A percentile compares a stretch with the other conserved stretches of the same genome.
Evolutionary conservation across 53 echinoderm and acorn worm species (phyloP).

Genomic region (Echinometra lucunter): DNA sequence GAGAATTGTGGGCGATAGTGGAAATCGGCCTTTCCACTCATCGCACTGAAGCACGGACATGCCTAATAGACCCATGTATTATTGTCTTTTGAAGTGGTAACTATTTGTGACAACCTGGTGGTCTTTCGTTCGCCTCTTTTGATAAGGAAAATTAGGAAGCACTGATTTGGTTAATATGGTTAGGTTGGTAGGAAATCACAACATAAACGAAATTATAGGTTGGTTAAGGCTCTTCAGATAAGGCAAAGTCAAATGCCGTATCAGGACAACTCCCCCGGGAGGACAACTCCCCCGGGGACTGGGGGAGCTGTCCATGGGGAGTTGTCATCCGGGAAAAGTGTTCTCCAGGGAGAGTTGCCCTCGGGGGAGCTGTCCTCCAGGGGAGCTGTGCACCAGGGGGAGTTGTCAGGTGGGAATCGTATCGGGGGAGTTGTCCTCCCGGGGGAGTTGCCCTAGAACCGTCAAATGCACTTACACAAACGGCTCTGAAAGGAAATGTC

Average conservation of each 20-base stretch:
- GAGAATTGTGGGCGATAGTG: neutral
- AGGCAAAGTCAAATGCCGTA: no score
- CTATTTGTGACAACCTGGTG: conserved; percentile 6
- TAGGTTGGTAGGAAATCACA: neutral
- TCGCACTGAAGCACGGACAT: neutral
- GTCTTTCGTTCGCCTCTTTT: neutral
- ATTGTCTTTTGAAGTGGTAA: neutral
- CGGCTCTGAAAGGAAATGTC: neutral
- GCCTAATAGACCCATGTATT: neutral
- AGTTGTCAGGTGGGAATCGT: no score
- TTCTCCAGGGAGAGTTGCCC: no score
- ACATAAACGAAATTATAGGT: neutral
- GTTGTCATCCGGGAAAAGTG: no score
- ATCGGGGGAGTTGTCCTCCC: no score
- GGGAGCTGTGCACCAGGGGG: no score
- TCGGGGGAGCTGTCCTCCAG: no score
- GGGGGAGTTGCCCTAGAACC: no score
- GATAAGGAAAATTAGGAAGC: neutral
- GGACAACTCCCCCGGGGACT: no score
- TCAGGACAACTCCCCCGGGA: no score
- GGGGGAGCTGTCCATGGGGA: no score
- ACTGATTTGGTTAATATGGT: neutral
- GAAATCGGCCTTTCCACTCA: neutral
- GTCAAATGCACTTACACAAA: neutral
- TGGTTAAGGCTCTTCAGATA: neutral